Conservation (phyloP, 2,113 vertebrate genomes). For the Strix aluco region DNA sequence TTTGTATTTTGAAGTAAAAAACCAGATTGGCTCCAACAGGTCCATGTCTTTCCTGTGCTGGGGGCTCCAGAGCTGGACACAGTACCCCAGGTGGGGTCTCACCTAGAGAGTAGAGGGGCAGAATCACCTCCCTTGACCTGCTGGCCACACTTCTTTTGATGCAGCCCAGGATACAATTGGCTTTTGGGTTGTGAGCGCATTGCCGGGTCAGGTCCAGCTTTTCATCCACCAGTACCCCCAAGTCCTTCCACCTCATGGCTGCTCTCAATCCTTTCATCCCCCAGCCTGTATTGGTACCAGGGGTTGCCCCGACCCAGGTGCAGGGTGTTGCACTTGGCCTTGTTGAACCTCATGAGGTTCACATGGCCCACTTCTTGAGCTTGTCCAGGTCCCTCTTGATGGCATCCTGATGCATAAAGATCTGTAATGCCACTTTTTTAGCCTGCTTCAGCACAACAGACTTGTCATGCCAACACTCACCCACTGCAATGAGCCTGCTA, state of each 20-base stretch:
- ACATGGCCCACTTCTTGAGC: neutral
- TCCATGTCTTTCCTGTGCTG: accelerated
- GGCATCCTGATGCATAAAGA: accelerated
- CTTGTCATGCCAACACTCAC: neutral
- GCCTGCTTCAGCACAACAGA: neutral
- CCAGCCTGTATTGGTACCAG: no score
- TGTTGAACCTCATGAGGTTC: neutral
- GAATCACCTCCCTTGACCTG: neutral
- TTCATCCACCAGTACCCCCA: neutral
- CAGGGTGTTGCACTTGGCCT: neutral
- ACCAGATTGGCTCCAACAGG: accelerated
- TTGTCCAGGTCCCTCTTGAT: neutral
- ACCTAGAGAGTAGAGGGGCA: neutral
- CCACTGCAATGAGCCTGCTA: neutral
- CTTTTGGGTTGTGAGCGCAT: neutral
- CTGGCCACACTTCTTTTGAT: neutral
- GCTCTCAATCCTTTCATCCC: no score
- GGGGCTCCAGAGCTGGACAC: neutral
- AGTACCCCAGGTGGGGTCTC: neutral
- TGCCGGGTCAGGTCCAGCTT: neutral
- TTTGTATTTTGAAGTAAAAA: neutral
- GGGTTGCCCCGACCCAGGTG: accelerated
- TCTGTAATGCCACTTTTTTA: neutral
- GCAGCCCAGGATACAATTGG: neutral
- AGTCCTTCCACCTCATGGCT: neutral